phyloP scores from a whole-genome alignment of 2,888 invertebrate genomes.

The Argyresthia albistria region DNA sequence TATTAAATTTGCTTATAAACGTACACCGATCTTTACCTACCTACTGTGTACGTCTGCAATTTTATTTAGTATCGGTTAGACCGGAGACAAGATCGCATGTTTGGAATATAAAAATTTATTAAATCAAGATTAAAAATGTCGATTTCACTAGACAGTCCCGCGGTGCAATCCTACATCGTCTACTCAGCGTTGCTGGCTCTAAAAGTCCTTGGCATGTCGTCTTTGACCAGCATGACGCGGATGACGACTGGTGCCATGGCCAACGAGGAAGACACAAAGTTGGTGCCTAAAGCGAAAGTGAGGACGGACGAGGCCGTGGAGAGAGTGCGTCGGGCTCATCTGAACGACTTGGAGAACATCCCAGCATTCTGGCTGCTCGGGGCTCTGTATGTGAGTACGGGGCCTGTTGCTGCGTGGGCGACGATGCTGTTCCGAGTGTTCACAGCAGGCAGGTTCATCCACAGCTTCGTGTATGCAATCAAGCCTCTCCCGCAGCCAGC shows the following conservation, averaged over 20 bases:
- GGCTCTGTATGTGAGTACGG: slow-evolving; percentile 73
- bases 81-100: no score
- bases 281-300: slow-evolving; percentile 30
- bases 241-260: slow-evolving; percentile 9
- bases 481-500: slow-evolving; percentile 73
- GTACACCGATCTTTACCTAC: no score
- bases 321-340: slow-evolving; percentile 70
- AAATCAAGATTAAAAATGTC: slow-evolving; percentile 24
- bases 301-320: slow-evolving; percentile 49
- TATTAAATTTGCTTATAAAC: no score
- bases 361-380: slow-evolving; percentile 75
- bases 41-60: no score
- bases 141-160: slow-evolving; percentile 25
- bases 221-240: slow-evolving; percentile 2
- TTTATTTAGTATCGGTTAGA: no score
- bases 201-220: slow-evolving; percentile 4
- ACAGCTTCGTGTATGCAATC: slow-evolving; percentile 77
- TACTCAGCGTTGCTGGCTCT: slow-evolving; percentile 7
- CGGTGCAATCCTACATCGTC: slow-evolving; percentile 41
- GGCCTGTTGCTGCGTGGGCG: slow-evolving; percentile 55
- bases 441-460: slow-evolving; percentile 68
- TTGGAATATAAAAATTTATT: background rate
- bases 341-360: slow-evolving; percentile 82
- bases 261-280: slow-evolving; percentile 10
- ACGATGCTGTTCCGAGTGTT: slow-evolving; percentile 58